Evolutionary conservation across 2,797 vertebrate species (phyloP).

Genomic region (Acanthurus lineatus): DNA sequence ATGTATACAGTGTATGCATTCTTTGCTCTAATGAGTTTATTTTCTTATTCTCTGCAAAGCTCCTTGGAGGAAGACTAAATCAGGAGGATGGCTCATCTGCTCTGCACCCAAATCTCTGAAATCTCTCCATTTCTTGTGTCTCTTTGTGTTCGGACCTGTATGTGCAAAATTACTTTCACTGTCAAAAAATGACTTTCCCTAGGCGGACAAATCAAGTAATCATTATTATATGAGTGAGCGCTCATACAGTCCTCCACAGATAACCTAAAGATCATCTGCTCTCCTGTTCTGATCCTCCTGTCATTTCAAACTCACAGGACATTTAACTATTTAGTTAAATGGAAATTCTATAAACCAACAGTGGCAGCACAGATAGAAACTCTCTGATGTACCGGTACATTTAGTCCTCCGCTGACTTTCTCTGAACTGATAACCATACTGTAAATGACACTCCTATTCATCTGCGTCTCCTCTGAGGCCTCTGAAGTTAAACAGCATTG

Average conservation of each 20-base stretch:
- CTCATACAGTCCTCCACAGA: neutral
- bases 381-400: conserved; percentile 67
- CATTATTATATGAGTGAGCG: too few species aligned
- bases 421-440: conserved; percentile 46
- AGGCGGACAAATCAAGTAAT: too few species aligned
- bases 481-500: conserved; percentile 49
- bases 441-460: conserved; percentile 52
- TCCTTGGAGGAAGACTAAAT: neutral
- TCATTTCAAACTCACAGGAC: conserved; percentile 23
- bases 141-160: too few species aligned
- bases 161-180: too few species aligned
- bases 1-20: conserved; percentile 11
- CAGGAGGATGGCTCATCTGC: conserved; percentile 1
- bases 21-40: conserved; percentile 37
- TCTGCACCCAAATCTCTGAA: conserved; percentile 14
- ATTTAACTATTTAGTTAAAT: conserved; percentile 35
- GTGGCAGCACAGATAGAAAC: conserved; percentile 30
- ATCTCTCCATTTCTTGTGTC: too few species aligned
- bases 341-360: conserved; percentile 41
- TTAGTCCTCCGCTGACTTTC: conserved; percentile 36
- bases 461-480: conserved; percentile 40
- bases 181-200: too few species aligned
- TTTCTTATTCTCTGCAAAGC: conserved; percentile 25
- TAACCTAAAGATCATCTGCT: conserved; percentile 11
- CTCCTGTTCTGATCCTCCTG: conserved; percentile 9